Evolutionary conservation across 2,113 vertebrate genomes (phyloP).

Genomic region (Dicerorhinus sumatrensis): DNA sequence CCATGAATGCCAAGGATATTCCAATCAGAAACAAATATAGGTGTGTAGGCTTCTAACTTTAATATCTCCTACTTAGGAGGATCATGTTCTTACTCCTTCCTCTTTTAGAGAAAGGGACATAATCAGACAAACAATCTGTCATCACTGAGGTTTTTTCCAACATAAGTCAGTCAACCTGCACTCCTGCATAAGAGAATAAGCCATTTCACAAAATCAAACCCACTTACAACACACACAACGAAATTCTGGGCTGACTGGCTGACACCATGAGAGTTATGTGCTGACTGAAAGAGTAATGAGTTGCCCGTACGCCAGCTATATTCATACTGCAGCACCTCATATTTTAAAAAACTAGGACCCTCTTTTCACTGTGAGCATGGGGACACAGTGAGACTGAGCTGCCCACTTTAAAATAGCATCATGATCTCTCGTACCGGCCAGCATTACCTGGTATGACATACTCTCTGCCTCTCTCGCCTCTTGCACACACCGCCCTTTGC

Average conservation of each 20-base stretch:
- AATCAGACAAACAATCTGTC: not conserved
- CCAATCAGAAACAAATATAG: constrained; percentile 18
- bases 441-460: not conserved
- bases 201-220: not conserved
- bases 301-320: not conserved
- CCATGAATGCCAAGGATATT: not conserved
- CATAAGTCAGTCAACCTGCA: not conserved
- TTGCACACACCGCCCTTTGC: not conserved
- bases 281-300: not conserved
- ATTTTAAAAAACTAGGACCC: not conserved
- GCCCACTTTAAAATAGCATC: not conserved
- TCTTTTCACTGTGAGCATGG: not conserved
- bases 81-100: not conserved
- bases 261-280: not conserved
- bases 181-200: not conserved
- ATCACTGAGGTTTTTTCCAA: not conserved
- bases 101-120: not conserved
- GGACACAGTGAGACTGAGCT: not conserved
- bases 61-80: not conserved
- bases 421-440: not conserved
- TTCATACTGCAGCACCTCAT: not conserved
- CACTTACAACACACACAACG: not conserved
- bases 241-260: not conserved
- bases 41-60: not conserved
- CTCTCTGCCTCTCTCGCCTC: not conserved